Conservation (phyloP, 2,888 invertebrate genomes). For the Dastarcus helophoroides region DNA sequence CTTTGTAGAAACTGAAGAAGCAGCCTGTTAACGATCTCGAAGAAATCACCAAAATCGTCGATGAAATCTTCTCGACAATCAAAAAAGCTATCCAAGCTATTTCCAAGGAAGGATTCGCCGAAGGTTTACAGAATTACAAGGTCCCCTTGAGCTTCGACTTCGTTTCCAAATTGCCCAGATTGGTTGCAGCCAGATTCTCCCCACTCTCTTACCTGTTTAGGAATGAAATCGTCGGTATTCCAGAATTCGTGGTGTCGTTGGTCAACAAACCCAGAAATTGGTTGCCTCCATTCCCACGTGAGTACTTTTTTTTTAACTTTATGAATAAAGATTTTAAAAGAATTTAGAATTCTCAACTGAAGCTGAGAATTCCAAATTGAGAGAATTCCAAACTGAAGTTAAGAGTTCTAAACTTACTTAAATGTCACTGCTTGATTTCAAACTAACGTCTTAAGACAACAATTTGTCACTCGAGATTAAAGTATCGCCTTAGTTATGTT, state of each 20-base stretch:
- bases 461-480: too few relatives aligned
- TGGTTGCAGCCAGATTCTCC: slow-evolving; percentile 49
- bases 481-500: too few relatives aligned
- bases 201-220: slow-evolving; percentile 46
- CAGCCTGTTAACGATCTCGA: slow-evolving; percentile 50
- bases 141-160: not conserved
- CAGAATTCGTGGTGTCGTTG: slow-evolving; percentile 42
- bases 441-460: too few relatives aligned
- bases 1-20: slow-evolving; percentile 41
- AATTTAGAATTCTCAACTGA: not conserved
- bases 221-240: slow-evolving; percentile 47
- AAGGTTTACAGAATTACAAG: slow-evolving; percentile 17
- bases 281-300: slow-evolving; percentile 53
- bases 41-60: slow-evolving; percentile 49
- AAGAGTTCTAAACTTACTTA: too few relatives aligned
- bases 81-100: too few relatives aligned
- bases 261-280: slow-evolving; percentile 44
- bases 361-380: too few relatives aligned
- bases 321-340: not conserved
- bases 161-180: slow-evolving; percentile 41
- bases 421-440: too few relatives aligned
- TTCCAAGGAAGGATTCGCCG: too few relatives aligned
- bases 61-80: slow-evolving; percentile 33
- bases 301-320: slow-evolving; percentile 23
- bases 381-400: too few relatives aligned